Base-by-base conservation (phyloP, 2,888 invertebrate species). In the Ochropacha duplaris region DNA sequence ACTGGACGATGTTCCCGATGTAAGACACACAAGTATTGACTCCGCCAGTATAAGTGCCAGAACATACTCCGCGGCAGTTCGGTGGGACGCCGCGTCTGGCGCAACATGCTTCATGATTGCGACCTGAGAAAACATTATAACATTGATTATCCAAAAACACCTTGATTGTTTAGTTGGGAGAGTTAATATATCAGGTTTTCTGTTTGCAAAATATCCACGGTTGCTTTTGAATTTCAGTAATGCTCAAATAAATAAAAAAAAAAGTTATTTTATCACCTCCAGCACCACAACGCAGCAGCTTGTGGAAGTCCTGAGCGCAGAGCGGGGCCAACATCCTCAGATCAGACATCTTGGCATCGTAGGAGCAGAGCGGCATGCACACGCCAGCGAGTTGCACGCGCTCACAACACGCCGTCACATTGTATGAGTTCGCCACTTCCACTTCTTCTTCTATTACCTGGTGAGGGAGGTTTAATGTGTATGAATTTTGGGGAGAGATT, bases 1-100 rank as follows among this genome's bases (percentile, higher is more conserved):
- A 97, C 83, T 96, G 96, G 55, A 96, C 95, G 71, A 97, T 96
- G 85, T 97, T 97, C 36, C 97, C 97, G 68, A 97, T 96, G 82
- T 95, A 97, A 0, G 96, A 95, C 57, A 96, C 94, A 82, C 97
- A 97, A 54, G 95, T 94, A 60, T 96, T 94, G 60, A 95, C 94
- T 8, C 95, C 93, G 36, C 93, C 90, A 22, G 94, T 82, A 71
- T 94, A 91, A 52, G 95, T 94, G 62, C 97, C 97, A 4, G 96
- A 94, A 85, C 97, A 97, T 36, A 96, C 92, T 1, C 96, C 94
- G 71, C 95, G 93, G 78, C 96, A 97, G 64, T 86, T 87, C 11
- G 93, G 81, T 14, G 95, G 95, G 22, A 97, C 97, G 34, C 96
- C 96, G 68, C 96, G 94, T 28, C 96, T 90, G 55, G 92, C 93